Conservation (phyloP, 2,797 vertebrate genomes). For the Phalloptychus januarius region DNA sequence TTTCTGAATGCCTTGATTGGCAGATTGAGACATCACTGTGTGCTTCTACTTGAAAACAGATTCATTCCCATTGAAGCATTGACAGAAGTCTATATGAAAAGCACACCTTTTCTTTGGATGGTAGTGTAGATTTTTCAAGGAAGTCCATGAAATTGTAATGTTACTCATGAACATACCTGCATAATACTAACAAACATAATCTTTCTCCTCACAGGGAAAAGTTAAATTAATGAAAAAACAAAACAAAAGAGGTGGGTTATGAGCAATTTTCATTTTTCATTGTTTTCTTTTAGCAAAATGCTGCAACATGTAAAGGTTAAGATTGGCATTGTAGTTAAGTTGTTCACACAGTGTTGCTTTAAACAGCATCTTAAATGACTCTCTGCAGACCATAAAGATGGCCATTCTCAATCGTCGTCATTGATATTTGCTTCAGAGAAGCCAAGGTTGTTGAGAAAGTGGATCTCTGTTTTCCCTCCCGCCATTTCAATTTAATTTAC, state of each 20-base stretch:
- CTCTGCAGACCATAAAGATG: background rate
- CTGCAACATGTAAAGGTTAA: conserved; percentile 17
- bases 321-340: conserved; percentile 17
- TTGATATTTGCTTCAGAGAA: conserved; percentile 5
- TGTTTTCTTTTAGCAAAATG: conserved; percentile 11
- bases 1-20: background rate
- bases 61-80: background rate
- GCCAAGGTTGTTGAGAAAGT: conserved; percentile 8
- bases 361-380: conserved; percentile 13
- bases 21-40: background rate
- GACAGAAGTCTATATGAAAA: conserved; percentile 9
- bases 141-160: background rate
- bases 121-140: conserved; percentile 18
- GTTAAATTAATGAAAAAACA: conserved; percentile 26
- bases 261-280: background rate
- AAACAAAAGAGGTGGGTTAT: conserved; percentile 2
- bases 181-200: conserved; percentile 23
- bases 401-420: conserved; percentile 10
- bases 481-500: conserved; percentile 15
- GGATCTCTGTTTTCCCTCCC: conserved; percentile 21
- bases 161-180: background rate
- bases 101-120: conserved; percentile 2
- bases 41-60: conserved; percentile 1
- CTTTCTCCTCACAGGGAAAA: conserved; percentile 5
- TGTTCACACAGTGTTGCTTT: conserved; percentile 32